phyloP scores from a whole-genome alignment of 2,797 vertebrate genomes.

The Muraenolepis orangiensis region DNA sequence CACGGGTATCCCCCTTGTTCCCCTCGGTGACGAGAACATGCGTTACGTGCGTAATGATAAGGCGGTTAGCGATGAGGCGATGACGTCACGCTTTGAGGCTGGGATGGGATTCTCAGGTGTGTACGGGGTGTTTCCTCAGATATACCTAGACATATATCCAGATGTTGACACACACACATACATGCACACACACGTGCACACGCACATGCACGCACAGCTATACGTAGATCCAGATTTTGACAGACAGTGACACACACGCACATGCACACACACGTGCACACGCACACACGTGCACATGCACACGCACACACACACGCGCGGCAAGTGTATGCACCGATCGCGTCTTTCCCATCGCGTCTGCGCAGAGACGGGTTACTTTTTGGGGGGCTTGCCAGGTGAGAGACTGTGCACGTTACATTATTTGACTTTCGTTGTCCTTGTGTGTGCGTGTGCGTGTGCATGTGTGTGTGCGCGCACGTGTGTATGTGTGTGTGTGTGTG shows the following conservation, averaged over 20 bases:
- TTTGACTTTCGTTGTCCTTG: too few relatives aligned
- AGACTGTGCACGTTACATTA: too few relatives aligned
- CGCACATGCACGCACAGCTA: slow-evolving; percentile 7
- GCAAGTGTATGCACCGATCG: too few relatives aligned
- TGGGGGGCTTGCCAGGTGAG: not conserved
- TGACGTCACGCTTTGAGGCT: too few relatives aligned
- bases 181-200: slow-evolving; percentile 23
- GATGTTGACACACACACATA: slow-evolving; percentile 33
- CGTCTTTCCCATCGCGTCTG: slow-evolving; percentile 14
- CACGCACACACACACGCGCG: slow-evolving; percentile 13
- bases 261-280: slow-evolving; percentile 23
- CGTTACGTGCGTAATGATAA: too few relatives aligned
- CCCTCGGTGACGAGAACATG: too few relatives aligned
- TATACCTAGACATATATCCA: slow-evolving; percentile 9
- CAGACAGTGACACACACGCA: slow-evolving; percentile 34
- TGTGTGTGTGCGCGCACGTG: slow-evolving; percentile 17
- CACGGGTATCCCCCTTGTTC: too few relatives aligned
- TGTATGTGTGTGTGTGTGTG: slow-evolving; percentile 32
- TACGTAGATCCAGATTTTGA: too few relatives aligned
- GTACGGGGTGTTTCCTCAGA: slow-evolving; percentile 62
- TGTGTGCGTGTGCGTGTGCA: too few relatives aligned
- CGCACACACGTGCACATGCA: slow-evolving; percentile 1
- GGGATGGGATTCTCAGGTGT: too few relatives aligned
- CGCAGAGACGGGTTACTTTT: not conserved
- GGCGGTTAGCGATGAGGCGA: too few relatives aligned